A percentile compares a stretch with the other conserved stretches of the same genome.
Evolutionary conservation across 2,888 invertebrate genomes (phyloP).

Genomic region (Caenorhabditis wallacei): DNA sequence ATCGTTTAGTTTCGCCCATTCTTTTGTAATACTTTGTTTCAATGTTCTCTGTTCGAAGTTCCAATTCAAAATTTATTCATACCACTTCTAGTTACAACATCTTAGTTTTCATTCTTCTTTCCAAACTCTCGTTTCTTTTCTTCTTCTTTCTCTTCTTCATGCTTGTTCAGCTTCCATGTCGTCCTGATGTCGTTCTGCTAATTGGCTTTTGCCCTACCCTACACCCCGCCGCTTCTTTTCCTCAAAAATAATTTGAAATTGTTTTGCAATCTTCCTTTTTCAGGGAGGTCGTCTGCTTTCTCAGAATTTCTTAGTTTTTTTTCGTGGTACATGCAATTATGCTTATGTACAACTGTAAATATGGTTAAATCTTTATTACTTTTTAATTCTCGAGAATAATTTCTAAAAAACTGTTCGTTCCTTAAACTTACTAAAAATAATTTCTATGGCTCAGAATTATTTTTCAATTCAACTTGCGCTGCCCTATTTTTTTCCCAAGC

Average conservation of each 20-base stretch:
- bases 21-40: conserved; percentile 1
- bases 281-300: neutral
- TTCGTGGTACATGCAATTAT: no score
- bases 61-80: conserved; percentile 10
- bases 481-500: conserved; percentile 40
- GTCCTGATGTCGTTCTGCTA: conserved; percentile 64
- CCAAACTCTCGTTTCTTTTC: neutral
- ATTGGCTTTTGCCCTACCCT: conserved; percentile 57
- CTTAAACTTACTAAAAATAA: no score
- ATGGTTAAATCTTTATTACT: no score
- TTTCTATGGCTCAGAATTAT: neutral
- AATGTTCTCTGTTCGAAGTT: neutral
- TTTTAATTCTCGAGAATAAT: no score
- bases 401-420: no score
- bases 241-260: conserved; percentile 51
- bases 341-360: no score
- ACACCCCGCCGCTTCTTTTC: conserved; percentile 28
- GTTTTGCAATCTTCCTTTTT: conserved; percentile 32
- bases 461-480: conserved; percentile 1
- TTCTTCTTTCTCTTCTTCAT: conserved; percentile 4
- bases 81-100: conserved; percentile 36
- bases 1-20: neutral
- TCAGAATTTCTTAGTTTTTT: no score
- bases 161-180: conserved; percentile 54
- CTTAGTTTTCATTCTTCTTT: conserved; percentile 21